Base-by-base conservation (phyloP, 1,140 invertebrate species). In the Orchestia grillus region DNA sequence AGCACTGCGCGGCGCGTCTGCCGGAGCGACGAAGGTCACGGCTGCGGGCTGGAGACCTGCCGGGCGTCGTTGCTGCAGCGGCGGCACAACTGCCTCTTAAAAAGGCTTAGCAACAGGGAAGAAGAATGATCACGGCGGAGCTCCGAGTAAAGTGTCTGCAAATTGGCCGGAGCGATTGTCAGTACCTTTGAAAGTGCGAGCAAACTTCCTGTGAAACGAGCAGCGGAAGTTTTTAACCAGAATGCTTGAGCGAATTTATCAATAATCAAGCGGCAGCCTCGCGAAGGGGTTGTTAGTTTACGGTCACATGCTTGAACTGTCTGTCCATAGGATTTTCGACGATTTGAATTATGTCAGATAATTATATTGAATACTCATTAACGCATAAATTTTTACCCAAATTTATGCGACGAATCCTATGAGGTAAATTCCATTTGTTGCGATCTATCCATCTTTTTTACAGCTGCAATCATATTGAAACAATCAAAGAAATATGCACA, bases 31-130 rank as follows among this genome's bases (percentile, higher is more conserved):
- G 62, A 77, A 77, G 62, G 62, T 77, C 62, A 77, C 62, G 28
- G 62, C 28, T 77, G 28, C 28, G 62, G 62, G 36, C 36, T 77
- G 62, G 62, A 77, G 36, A 77, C 62, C 36, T 36, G 11, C 1
- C 62, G 62, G 3, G 11, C 62, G 62, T 36, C 62, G 36, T 77
- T 77, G 62, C 36, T 77, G 28, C 62, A 36, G 62, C 62, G 62
- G 62, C 62, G 62, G 62, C 62, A 77, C 62, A 77, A 77, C 62
- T 77, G 62, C 62, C 62, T 77, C 62, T 77, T 77, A 77, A 53
- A n/a, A n/a, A 15, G 62, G 62, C 62, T 77, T 77, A 77, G 62
- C 62, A 77, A 77, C 62, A 3, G 62, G 62, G 28, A 36, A 28
- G 62, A 36, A 77, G 62, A 77, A 36, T 77, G 11, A 77, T 77